Evolutionary conservation across 2,888 invertebrate genomes (phyloP).

Genomic region (Drosophila siamana): DNA sequence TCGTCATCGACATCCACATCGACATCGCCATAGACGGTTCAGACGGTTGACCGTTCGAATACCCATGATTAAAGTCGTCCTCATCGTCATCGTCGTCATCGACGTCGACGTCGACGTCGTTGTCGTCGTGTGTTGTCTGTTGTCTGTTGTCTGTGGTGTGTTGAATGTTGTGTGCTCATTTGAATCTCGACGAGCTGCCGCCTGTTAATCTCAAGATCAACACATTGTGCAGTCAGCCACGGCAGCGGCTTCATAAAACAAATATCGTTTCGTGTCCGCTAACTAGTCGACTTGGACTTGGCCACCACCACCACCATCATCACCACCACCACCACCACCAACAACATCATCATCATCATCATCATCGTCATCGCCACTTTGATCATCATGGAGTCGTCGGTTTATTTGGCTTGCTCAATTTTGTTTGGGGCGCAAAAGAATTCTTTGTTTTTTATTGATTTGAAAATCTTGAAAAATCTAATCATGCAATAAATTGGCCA

Average conservation of each 20-base stretch:
- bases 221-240: conserved; percentile 73
- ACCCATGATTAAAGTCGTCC: conserved; percentile 77
- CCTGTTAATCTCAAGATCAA: conserved; percentile 81
- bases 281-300: conserved; percentile 60
- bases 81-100: conserved; percentile 41
- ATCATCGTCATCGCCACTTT: conserved; percentile 21
- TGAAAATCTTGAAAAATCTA: conserved; percentile 53
- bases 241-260: conserved; percentile 80
- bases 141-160: conserved; percentile 6
- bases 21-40: conserved; percentile 27
- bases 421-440: conserved; percentile 60
- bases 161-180: conserved; percentile 71
- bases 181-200: conserved; percentile 75
- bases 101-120: conserved; percentile 25
- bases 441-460: conserved; percentile 46
- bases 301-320: conserved; percentile 27
- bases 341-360: conserved; percentile 2
- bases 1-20: conserved; percentile 16
- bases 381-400: conserved; percentile 30
- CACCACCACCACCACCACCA: conserved; percentile 15
- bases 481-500: conserved; percentile 82
- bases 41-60: conserved; percentile 61
- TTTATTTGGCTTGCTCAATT: conserved; percentile 66
- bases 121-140: conserved; percentile 24
- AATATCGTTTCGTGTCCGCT: conserved; percentile 73